Evolutionary conservation across 2,797 vertebrate genomes (phyloP).

Genomic region (Mareca strepera): DNA sequence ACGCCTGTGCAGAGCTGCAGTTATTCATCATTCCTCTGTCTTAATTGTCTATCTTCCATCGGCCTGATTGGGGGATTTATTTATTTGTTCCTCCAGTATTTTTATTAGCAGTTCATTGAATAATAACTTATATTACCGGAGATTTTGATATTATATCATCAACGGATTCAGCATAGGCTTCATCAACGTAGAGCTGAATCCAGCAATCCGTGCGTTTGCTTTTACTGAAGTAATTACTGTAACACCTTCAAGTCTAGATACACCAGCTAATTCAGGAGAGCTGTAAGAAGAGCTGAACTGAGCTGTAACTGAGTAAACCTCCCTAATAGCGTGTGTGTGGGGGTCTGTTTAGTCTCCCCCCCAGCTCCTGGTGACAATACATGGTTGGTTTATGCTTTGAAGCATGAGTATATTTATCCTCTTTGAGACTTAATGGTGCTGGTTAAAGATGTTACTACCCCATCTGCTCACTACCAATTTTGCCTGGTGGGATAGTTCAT

Average conservation of each 20-base stretch:
- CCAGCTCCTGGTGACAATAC: background rate
- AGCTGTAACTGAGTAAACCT: background rate
- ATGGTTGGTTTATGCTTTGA: conserved; percentile 16
- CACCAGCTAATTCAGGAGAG: background rate
- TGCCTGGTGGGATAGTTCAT: background rate
- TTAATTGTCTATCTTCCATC: background rate
- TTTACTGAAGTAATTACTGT: background rate
- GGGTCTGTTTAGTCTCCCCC: too few species aligned
- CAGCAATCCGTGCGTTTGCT: background rate
- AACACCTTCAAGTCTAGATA: background rate
- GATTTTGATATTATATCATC: background rate
- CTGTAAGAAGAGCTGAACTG: background rate
- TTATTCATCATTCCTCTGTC: conserved; percentile 7
- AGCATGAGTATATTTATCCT: background rate
- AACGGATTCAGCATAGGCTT: background rate
- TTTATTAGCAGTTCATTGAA: background rate
- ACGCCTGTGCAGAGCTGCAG: background rate
- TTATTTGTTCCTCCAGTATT: background rate
- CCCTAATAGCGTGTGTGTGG: rapidly evolving
- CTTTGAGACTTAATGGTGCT: conserved; percentile 13
- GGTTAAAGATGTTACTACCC: background rate
- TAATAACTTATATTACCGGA: background rate
- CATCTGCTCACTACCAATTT: background rate
- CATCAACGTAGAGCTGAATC: background rate
- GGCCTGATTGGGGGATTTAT: background rate